A percentile compares a stretch with the other conserved stretches of the same genome.
Conservation (phyloP, 2,888 invertebrate genomes). For the Cylloceria caligata region DNA sequence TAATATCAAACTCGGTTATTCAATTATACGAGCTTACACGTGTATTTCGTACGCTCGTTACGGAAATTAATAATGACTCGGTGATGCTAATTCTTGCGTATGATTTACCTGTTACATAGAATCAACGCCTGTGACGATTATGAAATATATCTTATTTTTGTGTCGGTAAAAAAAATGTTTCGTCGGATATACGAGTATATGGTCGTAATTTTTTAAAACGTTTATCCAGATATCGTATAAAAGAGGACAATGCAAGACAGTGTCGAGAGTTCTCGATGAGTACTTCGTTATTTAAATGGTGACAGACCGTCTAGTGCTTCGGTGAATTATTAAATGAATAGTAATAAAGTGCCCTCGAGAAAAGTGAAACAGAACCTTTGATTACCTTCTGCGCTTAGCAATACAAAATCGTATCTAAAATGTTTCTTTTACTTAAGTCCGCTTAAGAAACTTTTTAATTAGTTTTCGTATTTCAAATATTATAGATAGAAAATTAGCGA, state of each 20-base stretch:
- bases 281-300: neutral
- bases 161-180: neutral
- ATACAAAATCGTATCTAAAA: neutral
- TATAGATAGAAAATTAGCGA: too few species aligned
- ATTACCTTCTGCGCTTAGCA: neutral
- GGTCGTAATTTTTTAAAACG: neutral
- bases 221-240: neutral
- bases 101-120: neutral
- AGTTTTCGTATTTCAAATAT: neutral
- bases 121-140: neutral
- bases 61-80: neutral
- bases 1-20: slow-evolving; percentile 12
- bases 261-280: too few species aligned
- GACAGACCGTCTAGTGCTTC: neutral
- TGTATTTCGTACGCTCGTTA: slow-evolving; percentile 17
- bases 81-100: neutral
- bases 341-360: slow-evolving; percentile 19
- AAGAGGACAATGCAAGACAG: too few species aligned
- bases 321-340: slow-evolving; percentile 40
- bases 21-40: neutral
- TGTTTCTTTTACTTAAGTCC: neutral
- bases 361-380: slow-evolving; percentile 29
- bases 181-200: neutral
- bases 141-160: neutral
- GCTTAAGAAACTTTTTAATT: neutral